Base-by-base conservation (phyloP, 2,888 invertebrate genomes). In the Pardosa pseudoannulata region DNA sequence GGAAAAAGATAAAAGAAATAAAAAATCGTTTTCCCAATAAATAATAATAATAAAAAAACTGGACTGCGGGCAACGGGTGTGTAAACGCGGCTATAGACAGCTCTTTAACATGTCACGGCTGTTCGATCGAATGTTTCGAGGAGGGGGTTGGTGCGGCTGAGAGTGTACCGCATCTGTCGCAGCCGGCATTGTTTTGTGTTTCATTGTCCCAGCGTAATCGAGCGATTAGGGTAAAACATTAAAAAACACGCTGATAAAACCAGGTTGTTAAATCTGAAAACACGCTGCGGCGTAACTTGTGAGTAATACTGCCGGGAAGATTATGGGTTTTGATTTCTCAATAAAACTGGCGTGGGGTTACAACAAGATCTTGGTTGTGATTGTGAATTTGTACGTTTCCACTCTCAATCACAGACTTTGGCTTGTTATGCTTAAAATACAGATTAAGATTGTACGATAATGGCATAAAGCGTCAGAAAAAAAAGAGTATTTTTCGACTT, bases 21-120 rank as follows among this genome's bases (percentile, higher is more conserved):
- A 62, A 79, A 79, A 79, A 79, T 79, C 71, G 71, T 79, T 79
- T 71, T 79, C 68, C 79, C 79, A 31, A 79, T 79, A n/a, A n/a
- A n/a, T n/a, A n/a, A n/a, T n/a, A n/a, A n/a, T n/a, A n/a, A n/a
- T n/a, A 79, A 50, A 62, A 56, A 56, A 19, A 23, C 23, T 23
- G 23, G 56, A 56, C n/a, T 56, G 56, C 56, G n/a, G 3, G 23
- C 6, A 2, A 16, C 1, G 3, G 23, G 46, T 23, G 23, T 82
- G 81, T 82, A 82, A 82, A 82, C 73, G n/a, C 39, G 50, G 41
- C 50, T 19, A 28, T 67, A 67, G 78, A 85, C 83, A 65, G 71
- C 82, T 83, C 68, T 83, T 83, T 76, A 83, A 76, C 76, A 32
- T 76, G 82, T 83, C 82, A 67, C 27, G 31, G 29, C 2, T 62